Evolutionary conservation across 2,113 vertebrate genomes (phyloP).

Genomic region (Panthera uncia): DNA sequence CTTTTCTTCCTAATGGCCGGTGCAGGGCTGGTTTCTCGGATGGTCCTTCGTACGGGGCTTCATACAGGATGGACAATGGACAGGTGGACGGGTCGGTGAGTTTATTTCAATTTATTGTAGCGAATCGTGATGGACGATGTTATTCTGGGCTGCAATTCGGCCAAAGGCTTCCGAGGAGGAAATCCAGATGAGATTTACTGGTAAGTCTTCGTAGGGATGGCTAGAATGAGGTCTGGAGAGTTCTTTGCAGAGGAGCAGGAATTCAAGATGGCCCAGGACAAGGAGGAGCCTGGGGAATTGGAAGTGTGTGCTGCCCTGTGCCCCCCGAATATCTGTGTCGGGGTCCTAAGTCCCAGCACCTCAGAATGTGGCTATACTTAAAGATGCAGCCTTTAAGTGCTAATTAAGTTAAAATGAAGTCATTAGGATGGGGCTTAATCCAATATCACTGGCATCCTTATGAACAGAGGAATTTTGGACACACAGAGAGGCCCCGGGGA

Average conservation of each 20-base stretch:
- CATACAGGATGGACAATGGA: too few relatives aligned
- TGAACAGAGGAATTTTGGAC: not conserved
- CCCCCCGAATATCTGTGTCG: not conserved
- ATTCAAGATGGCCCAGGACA: not conserved
- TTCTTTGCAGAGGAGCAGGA: not conserved
- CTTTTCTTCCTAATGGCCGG: not conserved
- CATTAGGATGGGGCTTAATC: too few relatives aligned
- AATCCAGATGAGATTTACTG: not conserved
- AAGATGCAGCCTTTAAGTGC: not conserved
- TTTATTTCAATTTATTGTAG: not conserved
- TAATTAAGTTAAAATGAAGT: not conserved
- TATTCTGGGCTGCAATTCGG: not conserved
- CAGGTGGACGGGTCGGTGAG: fast-evolving
- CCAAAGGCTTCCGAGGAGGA: not conserved
- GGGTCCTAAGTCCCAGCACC: not conserved
- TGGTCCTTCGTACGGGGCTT: too few relatives aligned
- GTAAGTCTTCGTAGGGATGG: not conserved
- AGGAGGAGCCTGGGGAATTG: not conserved
- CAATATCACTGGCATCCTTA: too few relatives aligned
- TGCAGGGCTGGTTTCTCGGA: not conserved
- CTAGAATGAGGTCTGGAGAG: not conserved
- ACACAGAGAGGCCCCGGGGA: not conserved
- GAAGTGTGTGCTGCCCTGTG: not conserved
- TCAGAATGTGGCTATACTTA: not conserved
- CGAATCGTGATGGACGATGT: not conserved